These are phyloP conservation scores for Yponomeuta evonymella DNA, from an alignment of 2,888 invertebrate species.

Conservation along the genomic window DNA sequence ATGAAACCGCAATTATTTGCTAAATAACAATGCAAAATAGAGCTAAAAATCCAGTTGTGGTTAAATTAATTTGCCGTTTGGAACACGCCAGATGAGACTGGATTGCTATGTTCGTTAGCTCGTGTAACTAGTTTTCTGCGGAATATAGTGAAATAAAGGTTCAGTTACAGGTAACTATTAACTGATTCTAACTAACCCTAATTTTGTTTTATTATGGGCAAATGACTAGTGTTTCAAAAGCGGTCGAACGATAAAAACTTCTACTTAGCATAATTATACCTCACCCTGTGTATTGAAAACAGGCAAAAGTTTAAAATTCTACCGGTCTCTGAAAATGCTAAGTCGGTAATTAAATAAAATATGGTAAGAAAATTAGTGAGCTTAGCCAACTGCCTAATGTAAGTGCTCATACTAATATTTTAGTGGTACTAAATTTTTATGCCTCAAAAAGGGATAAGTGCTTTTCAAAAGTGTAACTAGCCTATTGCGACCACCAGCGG, in stretches of 20 bases:
- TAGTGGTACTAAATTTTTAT: too few species aligned
- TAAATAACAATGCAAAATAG: not conserved
- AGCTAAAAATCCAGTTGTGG: not conserved
- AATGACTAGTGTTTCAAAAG: not conserved
- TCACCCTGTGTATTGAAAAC: not conserved
- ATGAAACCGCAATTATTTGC: constrained; percentile 12
- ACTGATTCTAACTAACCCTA: not conserved
- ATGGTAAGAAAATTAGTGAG: not conserved
- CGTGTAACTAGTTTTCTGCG: constrained; percentile 10
- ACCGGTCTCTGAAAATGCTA: not conserved
- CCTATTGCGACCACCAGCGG: constrained; percentile 17
- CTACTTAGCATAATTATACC: not conserved
- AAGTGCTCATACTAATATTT: too few species aligned
- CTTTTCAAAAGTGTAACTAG: too few species aligned
- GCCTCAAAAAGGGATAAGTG: too few species aligned
- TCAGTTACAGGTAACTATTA: not conserved
- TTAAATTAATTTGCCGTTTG: constrained; percentile 12
- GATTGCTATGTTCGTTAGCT: constrained; percentile 20
- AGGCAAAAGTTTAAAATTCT: not conserved
- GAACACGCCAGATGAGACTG: constrained; percentile 2
- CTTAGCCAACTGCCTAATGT: not conserved
- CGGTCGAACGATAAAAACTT: not conserved
- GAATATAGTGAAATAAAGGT: not conserved
- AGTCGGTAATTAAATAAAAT: not conserved
- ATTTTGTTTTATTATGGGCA: not conserved